Evolutionary conservation across 2,797 vertebrate genomes (phyloP).

Genomic region (Lagorchestes hirsutus): DNA sequence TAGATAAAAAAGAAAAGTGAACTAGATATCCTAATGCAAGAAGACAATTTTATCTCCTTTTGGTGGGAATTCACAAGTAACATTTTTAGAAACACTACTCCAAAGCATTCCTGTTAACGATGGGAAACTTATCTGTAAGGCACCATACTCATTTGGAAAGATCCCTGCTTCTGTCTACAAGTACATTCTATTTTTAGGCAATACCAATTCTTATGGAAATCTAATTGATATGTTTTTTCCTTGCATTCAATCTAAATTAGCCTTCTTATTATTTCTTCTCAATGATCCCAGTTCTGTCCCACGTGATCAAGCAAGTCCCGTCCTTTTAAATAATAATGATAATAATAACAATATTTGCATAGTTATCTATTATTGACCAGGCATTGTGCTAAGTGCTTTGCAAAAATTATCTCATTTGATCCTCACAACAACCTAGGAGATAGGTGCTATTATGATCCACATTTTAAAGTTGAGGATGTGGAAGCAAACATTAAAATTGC

Average conservation of each 20-base stretch:
- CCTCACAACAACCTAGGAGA: not conserved
- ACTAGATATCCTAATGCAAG: not conserved
- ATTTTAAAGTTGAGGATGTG: not conserved
- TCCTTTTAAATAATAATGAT: not conserved
- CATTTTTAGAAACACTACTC: not conserved
- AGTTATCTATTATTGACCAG: not conserved
- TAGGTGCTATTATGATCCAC: not conserved
- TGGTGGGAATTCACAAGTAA: not conserved
- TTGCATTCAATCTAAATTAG: not conserved
- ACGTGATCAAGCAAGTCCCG: not conserved
- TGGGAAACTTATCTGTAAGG: not conserved
- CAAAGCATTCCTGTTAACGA: not conserved
- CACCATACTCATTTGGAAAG: not conserved
- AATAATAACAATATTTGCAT: not conserved
- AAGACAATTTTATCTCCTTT: not conserved
- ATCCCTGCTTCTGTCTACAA: not conserved
- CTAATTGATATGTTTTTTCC: not conserved
- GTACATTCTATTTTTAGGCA: not conserved
- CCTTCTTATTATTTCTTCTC: not conserved
- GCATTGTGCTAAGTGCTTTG: not conserved
- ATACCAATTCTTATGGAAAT: not conserved
- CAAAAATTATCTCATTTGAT: not conserved
- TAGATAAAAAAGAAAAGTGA: not conserved
- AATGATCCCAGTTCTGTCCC: not conserved
- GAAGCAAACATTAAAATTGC: not conserved